phyloP scores from a whole-genome alignment of 1,140 invertebrate species.

The Orussus abietinus region DNA sequence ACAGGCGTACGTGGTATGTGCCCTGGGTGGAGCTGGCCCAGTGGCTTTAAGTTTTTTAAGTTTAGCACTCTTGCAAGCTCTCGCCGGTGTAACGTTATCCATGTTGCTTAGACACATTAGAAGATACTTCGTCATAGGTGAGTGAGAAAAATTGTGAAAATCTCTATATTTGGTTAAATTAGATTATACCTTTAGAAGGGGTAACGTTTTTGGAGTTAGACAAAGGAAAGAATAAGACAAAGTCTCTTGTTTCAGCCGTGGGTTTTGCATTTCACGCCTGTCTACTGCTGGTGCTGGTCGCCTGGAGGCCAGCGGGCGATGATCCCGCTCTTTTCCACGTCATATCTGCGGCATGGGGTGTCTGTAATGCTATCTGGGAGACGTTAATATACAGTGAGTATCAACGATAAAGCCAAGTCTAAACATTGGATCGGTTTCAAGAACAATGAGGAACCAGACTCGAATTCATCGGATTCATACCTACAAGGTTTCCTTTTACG shows the following conservation, averaged over 20 bases:
- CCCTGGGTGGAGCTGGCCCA: conserved; percentile 60
- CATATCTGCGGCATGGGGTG: conserved; percentile 71
- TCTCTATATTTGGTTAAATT: conserved; percentile 10
- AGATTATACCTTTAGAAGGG: not conserved
- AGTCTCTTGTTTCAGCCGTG: conserved; percentile 52
- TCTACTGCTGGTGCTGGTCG: conserved; percentile 61
- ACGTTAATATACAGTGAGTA: conserved; percentile 54
- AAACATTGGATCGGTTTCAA: too few species aligned
- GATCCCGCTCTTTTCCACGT: conserved; percentile 66
- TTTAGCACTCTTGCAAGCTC: conserved; percentile 62
- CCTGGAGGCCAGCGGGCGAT: conserved; percentile 62
- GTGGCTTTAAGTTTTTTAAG: conserved; percentile 63
- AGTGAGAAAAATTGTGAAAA: conserved; percentile 22
- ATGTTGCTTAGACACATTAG: conserved; percentile 64
- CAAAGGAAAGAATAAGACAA: not conserved
- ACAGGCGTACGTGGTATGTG: conserved; percentile 62
- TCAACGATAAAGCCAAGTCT: too few species aligned
- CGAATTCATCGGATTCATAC: too few species aligned
- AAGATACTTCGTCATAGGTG: conserved; percentile 62
- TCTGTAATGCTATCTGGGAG: conserved; percentile 71
- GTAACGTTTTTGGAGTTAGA: conserved; percentile 2
- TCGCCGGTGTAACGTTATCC: conserved; percentile 65
- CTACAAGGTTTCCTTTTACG: too few species aligned
- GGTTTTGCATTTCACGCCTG: conserved; percentile 67
- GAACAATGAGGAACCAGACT: too few species aligned